phyloP scores from a whole-genome alignment of 2,113 vertebrate species.

The Corapipo altera region DNA sequence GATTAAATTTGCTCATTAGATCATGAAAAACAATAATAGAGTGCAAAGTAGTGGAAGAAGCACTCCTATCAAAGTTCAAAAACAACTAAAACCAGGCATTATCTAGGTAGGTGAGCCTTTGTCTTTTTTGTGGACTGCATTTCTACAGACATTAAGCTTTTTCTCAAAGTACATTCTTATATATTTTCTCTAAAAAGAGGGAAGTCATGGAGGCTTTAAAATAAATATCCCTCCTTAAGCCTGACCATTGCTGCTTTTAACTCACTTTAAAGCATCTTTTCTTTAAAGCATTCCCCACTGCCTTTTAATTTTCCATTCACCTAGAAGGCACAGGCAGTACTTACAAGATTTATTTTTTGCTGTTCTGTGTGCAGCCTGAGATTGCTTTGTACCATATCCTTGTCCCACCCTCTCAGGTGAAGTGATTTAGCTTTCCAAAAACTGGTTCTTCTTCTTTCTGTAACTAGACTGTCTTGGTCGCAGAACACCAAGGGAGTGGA shows the following conservation, averaged over 20 bases:
- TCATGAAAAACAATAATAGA: neutral
- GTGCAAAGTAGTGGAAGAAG: neutral
- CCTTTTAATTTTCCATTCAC: neutral
- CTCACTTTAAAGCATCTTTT: neutral
- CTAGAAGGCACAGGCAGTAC: neutral
- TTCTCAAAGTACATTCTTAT: neutral
- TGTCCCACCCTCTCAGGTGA: neutral
- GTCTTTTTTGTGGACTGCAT: neutral
- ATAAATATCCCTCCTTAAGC: neutral
- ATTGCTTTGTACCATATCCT: neutral
- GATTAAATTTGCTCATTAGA: neutral
- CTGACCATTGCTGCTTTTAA: neutral
- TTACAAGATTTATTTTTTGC: neutral
- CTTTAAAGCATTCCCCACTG: neutral
- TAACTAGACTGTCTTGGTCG: neutral
- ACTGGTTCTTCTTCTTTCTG: neutral
- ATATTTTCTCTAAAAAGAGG: neutral
- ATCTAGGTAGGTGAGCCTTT: neutral
- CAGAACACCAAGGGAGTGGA: neutral
- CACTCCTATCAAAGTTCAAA: neutral
- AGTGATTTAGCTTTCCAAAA: neutral
- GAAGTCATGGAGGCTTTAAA: neutral
- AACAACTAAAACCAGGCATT: neutral
- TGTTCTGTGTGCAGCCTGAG: neutral
- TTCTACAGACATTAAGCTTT: neutral